These are phyloP conservation scores for Myopa tessellatipennis DNA, from an alignment of 2,888 invertebrate genomes.

Conservation along the genomic window DNA sequence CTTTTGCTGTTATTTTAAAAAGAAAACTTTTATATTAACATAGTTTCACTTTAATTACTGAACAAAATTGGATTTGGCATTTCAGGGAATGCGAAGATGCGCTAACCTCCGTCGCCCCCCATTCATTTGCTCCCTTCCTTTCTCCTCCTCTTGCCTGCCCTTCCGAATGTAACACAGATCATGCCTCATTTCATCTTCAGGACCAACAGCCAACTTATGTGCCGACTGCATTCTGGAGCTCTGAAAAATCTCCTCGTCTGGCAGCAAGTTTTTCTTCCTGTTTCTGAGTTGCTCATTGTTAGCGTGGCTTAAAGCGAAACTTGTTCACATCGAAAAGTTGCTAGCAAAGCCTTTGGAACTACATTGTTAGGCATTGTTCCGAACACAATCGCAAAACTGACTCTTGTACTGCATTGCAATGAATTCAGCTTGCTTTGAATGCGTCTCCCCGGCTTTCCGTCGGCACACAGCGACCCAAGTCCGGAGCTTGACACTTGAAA, in stretches of 20 bases:
- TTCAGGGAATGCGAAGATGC: constrained; percentile 22
- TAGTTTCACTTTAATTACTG: constrained; percentile 38
- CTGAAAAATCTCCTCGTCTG: not conserved
- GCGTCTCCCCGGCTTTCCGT: not conserved
- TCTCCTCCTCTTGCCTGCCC: not conserved
- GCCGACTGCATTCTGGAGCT: not conserved
- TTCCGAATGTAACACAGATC: not conserved
- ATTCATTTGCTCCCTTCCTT: not conserved
- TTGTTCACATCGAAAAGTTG: constrained; percentile 33
- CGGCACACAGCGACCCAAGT: not conserved
- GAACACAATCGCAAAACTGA: constrained; percentile 42
- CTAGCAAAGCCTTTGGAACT: constrained; percentile 13
- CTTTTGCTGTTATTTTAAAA: constrained; percentile 18
- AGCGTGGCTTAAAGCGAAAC: constrained; percentile 24
- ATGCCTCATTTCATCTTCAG: not conserved
- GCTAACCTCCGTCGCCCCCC: not conserved
- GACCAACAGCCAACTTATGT: not conserved
- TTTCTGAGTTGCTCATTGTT: constrained; percentile 17
- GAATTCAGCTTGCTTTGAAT: not conserved
- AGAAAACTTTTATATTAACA: constrained; percentile 40
- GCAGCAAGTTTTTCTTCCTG: not conserved
- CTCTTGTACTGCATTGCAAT: not conserved
- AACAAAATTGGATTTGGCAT: constrained; percentile 27
- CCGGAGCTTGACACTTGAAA: constrained; percentile 24
- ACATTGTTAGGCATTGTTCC: constrained; percentile 41